Conservation (phyloP, 2,797 vertebrate genomes). For the Sebastes alutus region DNA sequence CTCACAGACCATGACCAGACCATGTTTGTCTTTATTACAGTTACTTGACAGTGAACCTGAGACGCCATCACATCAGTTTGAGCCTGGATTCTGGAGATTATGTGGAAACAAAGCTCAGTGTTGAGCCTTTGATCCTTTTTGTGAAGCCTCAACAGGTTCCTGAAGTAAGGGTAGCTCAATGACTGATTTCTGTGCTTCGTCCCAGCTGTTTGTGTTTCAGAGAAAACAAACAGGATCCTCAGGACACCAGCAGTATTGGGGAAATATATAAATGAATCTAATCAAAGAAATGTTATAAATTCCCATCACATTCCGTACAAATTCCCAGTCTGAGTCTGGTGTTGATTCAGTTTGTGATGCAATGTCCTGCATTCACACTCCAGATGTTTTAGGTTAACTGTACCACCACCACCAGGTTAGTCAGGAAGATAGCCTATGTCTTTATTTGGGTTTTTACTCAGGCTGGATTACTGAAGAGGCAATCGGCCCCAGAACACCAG, state of each 20-base stretch:
- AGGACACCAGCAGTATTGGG: background rate
- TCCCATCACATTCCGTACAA: background rate
- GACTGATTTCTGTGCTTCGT: background rate
- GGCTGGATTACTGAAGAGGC: too few species aligned
- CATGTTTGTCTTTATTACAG: background rate
- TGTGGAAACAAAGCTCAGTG: background rate
- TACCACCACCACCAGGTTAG: background rate
- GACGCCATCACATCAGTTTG: background rate
- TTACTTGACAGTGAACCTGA: background rate
- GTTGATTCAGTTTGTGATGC: background rate
- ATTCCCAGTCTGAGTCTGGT: background rate
- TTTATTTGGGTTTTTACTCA: background rate
- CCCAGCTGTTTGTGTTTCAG: constrained; percentile 10
- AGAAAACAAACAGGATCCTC: background rate
- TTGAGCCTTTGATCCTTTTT: constrained; percentile 24
- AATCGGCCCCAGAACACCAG: background rate
- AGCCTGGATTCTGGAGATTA: background rate
- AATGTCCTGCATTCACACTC: background rate
- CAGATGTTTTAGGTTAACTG: constrained; percentile 10
- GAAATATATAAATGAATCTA: background rate
- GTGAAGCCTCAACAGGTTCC: background rate
- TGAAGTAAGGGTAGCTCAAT: background rate
- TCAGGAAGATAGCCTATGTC: background rate
- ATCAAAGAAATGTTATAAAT: background rate
- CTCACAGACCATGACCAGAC: background rate